Conservation (phyloP, 2,888 invertebrate genomes). For the Nysson spinosus region DNA sequence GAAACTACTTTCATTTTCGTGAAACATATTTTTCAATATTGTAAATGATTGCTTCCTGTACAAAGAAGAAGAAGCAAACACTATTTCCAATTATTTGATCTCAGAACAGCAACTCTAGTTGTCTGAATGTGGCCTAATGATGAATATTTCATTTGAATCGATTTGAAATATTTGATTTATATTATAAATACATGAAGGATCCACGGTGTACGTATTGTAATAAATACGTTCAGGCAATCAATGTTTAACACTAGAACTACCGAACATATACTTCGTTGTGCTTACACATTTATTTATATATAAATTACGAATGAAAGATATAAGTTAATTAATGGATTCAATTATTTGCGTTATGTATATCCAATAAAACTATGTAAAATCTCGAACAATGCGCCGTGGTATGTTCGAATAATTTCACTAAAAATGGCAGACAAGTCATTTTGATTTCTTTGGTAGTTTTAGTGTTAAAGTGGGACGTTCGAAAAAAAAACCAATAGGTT, state of each 20-base stretch:
- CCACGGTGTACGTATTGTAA: slow-evolving; percentile 9
- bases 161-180: slow-evolving; percentile 2
- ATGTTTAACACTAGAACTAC: no score
- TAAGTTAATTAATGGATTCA: no score
- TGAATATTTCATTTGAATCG: slow-evolving; percentile 36
- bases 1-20: slow-evolving; percentile 5
- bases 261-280: no score
- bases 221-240: slow-evolving; percentile 26
- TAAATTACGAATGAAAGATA: no score
- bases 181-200: slow-evolving; percentile 17
- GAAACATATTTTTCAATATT: background rate
- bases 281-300: no score
- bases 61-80: slow-evolving; percentile 4
- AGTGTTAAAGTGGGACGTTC: slow-evolving; percentile 22
- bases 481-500: slow-evolving; percentile 19
- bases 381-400: no score
- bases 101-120: slow-evolving; percentile 34
- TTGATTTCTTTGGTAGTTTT: no score
- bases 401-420: no score
- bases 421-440: no score
- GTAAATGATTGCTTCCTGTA: slow-evolving; percentile 11
- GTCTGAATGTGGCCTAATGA: slow-evolving; percentile 63
- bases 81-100: slow-evolving; percentile 22
- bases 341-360: no score
- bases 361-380: no score